Evolutionary conservation across 2,888 invertebrate species (phyloP).

Genomic region (Oasisia sp.): DNA sequence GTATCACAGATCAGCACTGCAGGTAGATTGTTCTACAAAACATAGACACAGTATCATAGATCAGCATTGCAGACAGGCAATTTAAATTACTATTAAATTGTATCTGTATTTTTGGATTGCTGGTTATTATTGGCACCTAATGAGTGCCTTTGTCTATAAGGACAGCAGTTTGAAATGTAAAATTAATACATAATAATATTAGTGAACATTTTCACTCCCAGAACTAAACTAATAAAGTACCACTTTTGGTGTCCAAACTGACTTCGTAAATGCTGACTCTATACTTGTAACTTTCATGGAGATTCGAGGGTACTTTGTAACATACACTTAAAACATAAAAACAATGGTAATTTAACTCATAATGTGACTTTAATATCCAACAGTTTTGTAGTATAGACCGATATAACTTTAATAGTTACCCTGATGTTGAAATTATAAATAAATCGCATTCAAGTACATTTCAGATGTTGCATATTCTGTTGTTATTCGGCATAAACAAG

Average conservation of each 20-base stretch:
- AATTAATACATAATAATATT: not conserved
- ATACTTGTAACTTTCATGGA: not conserved
- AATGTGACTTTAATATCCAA: not conserved
- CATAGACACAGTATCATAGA: no score
- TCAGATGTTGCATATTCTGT: not conserved
- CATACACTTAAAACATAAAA: no score
- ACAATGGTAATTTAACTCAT: no score
- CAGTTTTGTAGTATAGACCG: not conserved
- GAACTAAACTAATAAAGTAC: no score
- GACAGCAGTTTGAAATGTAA: not conserved
- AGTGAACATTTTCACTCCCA: no score
- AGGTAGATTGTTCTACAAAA: no score
- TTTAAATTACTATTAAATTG: not conserved
- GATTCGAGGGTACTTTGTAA: not conserved
- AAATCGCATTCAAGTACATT: no score
- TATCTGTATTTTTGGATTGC: not conserved
- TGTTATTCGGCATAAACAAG: not conserved
- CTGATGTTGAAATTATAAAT: no score
- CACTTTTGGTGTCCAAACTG: no score
- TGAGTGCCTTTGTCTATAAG: not conserved
- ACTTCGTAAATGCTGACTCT: not conserved
- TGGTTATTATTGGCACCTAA: not conserved
- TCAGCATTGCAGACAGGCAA: not conserved
- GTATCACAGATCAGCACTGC: no score
- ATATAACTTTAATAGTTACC: no score